A percentile compares a stretch with the other conserved stretches of the same genome.
phyloP scores from a whole-genome alignment of 1,140 invertebrate genomes.

The Drosophila persimilis region DNA sequence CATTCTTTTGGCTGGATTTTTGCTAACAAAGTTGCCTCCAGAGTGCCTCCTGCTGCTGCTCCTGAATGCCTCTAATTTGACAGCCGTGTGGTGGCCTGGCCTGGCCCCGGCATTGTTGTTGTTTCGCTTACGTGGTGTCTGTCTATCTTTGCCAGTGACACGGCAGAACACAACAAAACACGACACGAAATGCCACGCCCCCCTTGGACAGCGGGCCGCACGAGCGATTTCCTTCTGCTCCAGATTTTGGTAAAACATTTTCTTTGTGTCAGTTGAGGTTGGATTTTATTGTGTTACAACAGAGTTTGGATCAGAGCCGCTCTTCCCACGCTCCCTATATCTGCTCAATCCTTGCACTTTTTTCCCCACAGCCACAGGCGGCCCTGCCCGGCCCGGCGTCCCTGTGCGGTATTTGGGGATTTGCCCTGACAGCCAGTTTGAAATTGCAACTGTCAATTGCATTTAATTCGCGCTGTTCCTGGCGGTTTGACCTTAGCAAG shows the following conservation, averaged over 20 bases:
- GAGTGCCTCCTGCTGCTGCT: constrained; percentile 20
- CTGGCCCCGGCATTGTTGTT: constrained; percentile 66
- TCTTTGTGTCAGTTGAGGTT: constrained; percentile 80
- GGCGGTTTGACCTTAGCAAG: constrained; percentile 65
- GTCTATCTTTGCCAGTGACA: constrained; percentile 52
- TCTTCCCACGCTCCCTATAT: constrained; percentile 8
- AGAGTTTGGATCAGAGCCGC: constrained; percentile 49
- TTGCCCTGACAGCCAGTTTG: constrained; percentile 74
- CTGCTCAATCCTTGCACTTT: constrained; percentile 20
- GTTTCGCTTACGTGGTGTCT: constrained; percentile 72
- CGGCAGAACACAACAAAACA: constrained; percentile 15
- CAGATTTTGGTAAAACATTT: constrained; percentile 72
- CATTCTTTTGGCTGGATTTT: constrained; percentile 22
- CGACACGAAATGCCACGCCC: not conserved
- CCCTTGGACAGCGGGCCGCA: constrained; percentile 20
- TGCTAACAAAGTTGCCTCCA: constrained; percentile 47
- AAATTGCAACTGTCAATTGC: constrained; percentile 81
- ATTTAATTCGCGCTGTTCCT: constrained; percentile 71
- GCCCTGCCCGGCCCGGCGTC: not conserved
- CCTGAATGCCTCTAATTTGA: constrained; percentile 73
- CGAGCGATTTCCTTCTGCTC: constrained; percentile 46
- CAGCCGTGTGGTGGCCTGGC: constrained; percentile 52
- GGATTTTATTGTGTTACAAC: constrained; percentile 78
- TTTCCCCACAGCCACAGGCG: constrained; percentile 23
- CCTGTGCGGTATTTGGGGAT: constrained; percentile 64